Base-by-base conservation (phyloP, 2,888 invertebrate genomes). In the Cistogaster globosa region DNA sequence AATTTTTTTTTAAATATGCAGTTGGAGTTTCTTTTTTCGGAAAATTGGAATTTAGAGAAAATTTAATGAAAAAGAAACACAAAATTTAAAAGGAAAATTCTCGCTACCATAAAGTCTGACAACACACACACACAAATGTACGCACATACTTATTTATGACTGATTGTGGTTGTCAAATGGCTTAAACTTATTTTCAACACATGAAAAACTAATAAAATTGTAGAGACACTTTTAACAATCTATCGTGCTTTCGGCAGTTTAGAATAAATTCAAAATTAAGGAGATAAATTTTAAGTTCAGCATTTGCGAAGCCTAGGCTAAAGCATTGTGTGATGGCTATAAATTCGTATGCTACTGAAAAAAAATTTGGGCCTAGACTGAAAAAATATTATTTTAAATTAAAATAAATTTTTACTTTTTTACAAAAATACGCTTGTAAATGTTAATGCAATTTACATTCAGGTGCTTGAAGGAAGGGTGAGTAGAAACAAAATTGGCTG, bases 91-190 rank as follows among this genome's bases (percentile, higher is more conserved):
- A 57, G 57, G 16, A 8, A 57, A 77, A 68, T 60, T 51, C 51
- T 60, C 18, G 60, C 16, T 65, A 51, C 42, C 67, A 67, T 51
- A 53, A 80, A 53, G 58, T 60, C 67, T 74, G 74, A 53, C 65
- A 76, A 6, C 45, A n/a, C 16, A 65, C 81, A 75, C 38, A 48
- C 4, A 42, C 12, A 42, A 6, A 42, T 12, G 12, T 12, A 42
- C 2, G 1, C 1, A 42, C 42, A 42, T 32, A 77, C 6, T 32
- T 5, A 32, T 32, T 32, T 32, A 32, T 32, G 8, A 32, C 32
- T 80, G 51, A 69, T 63, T 75, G 62, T 63, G 55, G 16, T 71
- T 65, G 36, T 57, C 57, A 57, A 79, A 57, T 45, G 63, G 14
- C 45, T 53, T 57, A 42, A 75, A 63, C 4, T 12, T 20, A 18